Evolutionary conservation across 2,113 vertebrate species (phyloP).

Genomic region (Neolamprologus sp.): DNA sequence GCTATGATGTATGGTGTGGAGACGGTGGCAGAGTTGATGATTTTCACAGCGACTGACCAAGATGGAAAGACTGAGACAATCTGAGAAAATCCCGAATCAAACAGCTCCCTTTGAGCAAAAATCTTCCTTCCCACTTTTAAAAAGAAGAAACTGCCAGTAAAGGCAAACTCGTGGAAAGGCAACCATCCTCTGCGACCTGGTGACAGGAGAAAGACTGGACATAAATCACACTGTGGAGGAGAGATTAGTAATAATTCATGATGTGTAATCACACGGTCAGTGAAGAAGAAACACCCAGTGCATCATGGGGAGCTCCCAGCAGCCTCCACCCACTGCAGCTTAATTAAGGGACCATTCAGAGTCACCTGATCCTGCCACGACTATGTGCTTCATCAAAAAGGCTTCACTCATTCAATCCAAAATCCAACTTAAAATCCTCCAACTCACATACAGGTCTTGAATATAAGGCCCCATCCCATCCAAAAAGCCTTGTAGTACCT

Average conservation of each 20-base stretch:
- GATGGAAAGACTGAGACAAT: not conserved
- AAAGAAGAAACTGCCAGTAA: not conserved
- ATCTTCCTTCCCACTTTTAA: not conserved
- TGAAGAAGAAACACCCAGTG: not conserved
- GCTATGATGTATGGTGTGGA: not conserved
- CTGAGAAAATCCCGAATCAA: not conserved
- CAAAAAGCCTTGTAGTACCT: not conserved
- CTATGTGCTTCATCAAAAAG: not conserved
- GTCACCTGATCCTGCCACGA: not conserved
- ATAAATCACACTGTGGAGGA: not conserved
- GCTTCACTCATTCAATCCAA: not conserved
- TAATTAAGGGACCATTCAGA: not conserved
- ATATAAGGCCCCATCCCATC: not conserved
- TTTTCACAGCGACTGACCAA: not conserved
- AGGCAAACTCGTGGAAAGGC: not conserved
- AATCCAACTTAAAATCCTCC: not conserved
- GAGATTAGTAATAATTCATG: not conserved
- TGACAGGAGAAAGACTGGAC: not conserved
- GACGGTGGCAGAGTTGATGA: not conserved
- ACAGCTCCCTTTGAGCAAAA: not conserved
- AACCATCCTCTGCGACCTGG: not conserved
- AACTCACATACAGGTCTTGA: not conserved
- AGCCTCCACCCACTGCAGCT: not conserved
- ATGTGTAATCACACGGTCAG: not conserved
- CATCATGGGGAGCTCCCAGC: not conserved